Base-by-base conservation (phyloP, 2,888 invertebrate species). In the Campoplex capitator region DNA sequence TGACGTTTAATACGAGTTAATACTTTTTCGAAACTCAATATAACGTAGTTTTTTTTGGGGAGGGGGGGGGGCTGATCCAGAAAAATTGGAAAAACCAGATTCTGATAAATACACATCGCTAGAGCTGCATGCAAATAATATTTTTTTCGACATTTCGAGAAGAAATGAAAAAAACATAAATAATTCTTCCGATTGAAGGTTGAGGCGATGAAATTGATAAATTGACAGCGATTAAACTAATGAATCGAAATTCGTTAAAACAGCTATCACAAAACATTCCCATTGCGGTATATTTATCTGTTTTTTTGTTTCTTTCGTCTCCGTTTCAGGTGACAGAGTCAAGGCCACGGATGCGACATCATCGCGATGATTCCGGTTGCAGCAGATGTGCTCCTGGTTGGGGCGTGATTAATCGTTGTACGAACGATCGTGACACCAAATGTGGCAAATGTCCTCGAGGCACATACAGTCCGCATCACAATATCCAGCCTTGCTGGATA, bases 381-480 rank as follows among this genome's bases (percentile, higher is more conserved):
- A 93, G 93, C 90, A 93, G 93, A 89, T 95, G 95, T 88, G 93
- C 92, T 71, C 94, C 94, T 76, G 95, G 95, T 42, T 94, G 93
- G 93, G 95, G 95, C 32, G 94, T 93, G 48, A 91, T 91, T 56
- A 92, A 91, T 42, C 93, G 90, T 28, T 94, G 94, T 84, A 88
- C 89, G 32, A 91, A 91, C 13, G 92, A 93, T 9, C 91, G 89
- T 42, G 95, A 95, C 91, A 95, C 95, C 48, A 91, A 91, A 51
- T 95, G 95, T 90, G 92, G 91, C 42, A 93, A 92, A 70, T 95
- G 95, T 86, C 87, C 90, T 0, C 89, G 90, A 1, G 94, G 94
- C 42, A 93, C 93, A 7, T 95, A 95, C 91, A 94, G 94, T 84
- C 94, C 94, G 2, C 95, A 94, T 87, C 94, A 94, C 91, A 94